Evolutionary conservation across 2,113 vertebrate species (phyloP).

Genomic region (Hypanus sabinus): DNA sequence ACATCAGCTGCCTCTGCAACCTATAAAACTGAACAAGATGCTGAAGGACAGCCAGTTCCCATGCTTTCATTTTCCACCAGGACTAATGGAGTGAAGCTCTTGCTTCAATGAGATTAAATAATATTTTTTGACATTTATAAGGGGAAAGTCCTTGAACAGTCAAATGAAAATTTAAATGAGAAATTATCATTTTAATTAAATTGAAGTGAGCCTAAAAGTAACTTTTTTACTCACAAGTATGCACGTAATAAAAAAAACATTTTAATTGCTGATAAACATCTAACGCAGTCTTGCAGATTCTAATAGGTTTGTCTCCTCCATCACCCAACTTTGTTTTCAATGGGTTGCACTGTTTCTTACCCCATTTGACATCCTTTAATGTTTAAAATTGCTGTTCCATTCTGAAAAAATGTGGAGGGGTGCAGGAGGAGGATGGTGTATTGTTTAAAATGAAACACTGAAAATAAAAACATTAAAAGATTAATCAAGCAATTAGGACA

Average conservation of each 20-base stretch:
- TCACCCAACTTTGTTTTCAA: too few species aligned
- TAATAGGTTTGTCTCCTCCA: neutral
- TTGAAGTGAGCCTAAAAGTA: neutral
- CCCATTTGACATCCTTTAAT: neutral
- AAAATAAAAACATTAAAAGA: neutral
- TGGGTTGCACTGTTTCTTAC: neutral
- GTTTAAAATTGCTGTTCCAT: neutral
- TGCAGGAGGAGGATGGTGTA: neutral
- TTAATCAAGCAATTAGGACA: neutral
- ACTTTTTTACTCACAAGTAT: neutral
- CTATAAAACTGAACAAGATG: neutral
- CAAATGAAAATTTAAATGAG: neutral
- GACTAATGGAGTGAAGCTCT: neutral
- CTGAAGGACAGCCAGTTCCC: neutral
- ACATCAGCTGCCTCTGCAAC: neutral
- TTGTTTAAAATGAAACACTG: neutral
- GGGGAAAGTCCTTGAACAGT: neutral
- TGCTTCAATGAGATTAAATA: neutral
- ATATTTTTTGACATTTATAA: neutral
- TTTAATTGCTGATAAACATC: neutral
- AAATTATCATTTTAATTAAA: conserved; percentile 13
- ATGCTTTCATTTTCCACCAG: neutral
- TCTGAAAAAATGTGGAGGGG: neutral
- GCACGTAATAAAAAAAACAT: neutral
- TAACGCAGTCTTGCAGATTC: neutral